Conservation (phyloP, 2,113 vertebrate species). For the Corvus cornix region DNA sequence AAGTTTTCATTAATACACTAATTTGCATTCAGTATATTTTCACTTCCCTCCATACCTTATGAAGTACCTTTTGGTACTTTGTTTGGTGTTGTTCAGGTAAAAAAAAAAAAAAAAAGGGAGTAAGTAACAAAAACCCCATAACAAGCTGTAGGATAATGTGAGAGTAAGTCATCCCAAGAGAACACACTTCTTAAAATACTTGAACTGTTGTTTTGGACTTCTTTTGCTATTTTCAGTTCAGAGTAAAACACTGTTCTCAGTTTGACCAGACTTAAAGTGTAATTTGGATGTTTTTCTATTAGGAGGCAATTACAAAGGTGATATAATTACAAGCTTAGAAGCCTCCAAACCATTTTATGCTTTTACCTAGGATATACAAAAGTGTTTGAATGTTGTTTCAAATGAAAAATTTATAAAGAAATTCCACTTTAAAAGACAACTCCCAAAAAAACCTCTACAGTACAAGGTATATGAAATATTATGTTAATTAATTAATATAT, state of each 20-base stretch:
- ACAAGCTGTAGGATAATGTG: neutral
- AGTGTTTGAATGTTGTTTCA: neutral
- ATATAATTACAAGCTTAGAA: neutral
- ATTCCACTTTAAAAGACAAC: neutral
- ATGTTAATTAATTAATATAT: neutral
- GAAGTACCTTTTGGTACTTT: neutral
- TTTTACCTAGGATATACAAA: neutral
- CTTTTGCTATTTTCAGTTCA: neutral
- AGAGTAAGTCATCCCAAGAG: neutral
- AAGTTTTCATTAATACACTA: neutral
- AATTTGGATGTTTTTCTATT: neutral
- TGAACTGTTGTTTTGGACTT: neutral
- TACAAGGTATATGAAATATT: neutral
- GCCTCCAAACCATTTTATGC: neutral
- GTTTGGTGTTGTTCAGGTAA: neutral
- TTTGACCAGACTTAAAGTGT: neutral
- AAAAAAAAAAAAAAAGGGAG: neutral
- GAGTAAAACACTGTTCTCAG: neutral
- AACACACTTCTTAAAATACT: neutral
- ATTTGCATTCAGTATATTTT: neutral
- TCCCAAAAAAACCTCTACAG: neutral
- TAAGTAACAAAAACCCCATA: neutral
- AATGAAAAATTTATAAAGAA: neutral
- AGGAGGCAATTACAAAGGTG: neutral
- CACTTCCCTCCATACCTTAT: neutral